Evolutionary conservation across 2,888 invertebrate genomes (phyloP).

Genomic region (Isotomurus palustris): DNA sequence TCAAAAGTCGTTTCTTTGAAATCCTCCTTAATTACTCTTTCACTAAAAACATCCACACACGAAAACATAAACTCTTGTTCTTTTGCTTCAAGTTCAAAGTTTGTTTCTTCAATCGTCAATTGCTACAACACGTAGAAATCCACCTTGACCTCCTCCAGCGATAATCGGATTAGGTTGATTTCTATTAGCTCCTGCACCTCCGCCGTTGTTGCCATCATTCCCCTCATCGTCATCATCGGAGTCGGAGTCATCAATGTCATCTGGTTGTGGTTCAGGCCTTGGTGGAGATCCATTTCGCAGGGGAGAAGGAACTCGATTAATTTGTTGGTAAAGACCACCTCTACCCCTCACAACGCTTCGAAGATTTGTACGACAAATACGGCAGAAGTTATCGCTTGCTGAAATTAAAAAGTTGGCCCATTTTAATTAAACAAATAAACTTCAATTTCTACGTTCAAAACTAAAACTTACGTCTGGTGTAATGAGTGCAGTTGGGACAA

Average conservation of each 20-base stretch:
- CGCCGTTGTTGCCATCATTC: constrained; percentile 22
- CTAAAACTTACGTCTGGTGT: constrained; percentile 35
- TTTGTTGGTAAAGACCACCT: constrained; percentile 44
- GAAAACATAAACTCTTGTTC: neutral
- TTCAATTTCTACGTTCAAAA: neutral
- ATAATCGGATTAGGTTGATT: constrained; percentile 23
- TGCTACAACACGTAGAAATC: constrained; percentile 42
- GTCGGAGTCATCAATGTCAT: constrained; percentile 25
- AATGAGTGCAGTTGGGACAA: constrained; percentile 45
- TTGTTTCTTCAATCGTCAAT: constrained; percentile 36
- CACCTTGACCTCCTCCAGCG: constrained; percentile 32
- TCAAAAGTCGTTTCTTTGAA: no score
- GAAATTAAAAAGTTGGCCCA: neutral
- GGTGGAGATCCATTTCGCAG: constrained; percentile 37
- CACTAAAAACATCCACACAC: no score
- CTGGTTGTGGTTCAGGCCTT: constrained; percentile 30
- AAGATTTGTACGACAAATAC: constrained; percentile 44
- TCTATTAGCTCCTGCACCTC: constrained; percentile 30
- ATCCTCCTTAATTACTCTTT: no score
- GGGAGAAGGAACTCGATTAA: constrained; percentile 43
- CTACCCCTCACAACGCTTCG: constrained; percentile 41
- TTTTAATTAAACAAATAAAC: neutral
- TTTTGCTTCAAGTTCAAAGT: neutral
- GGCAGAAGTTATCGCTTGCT: constrained; percentile 45
- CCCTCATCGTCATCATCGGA: constrained; percentile 23